Conservation (phyloP, 2,888 invertebrate genomes). For the Phalera bucephala region DNA sequence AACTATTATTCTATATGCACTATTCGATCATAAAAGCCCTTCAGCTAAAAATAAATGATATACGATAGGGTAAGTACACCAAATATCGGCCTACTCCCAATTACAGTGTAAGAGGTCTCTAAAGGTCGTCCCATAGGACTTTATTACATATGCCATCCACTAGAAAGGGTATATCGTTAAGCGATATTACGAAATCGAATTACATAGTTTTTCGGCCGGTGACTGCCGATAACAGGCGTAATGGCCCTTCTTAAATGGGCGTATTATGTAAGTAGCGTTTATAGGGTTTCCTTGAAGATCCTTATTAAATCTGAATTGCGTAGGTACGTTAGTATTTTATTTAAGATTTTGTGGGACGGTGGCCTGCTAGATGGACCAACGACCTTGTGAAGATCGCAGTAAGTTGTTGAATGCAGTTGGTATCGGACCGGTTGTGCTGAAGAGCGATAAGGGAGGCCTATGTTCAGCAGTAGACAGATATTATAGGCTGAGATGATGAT, state of each 20-base stretch:
- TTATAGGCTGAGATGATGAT: too few species aligned
- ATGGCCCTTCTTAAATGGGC: constrained; percentile 9
- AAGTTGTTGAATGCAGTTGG: too few species aligned
- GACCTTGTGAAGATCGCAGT: too few species aligned
- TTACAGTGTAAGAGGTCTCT: constrained; percentile 31
- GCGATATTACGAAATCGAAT: constrained; percentile 40
- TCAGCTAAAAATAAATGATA: constrained; percentile 37
- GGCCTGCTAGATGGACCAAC: too few species aligned
- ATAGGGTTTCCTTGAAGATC: constrained; percentile 12
- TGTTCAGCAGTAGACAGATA: too few species aligned
- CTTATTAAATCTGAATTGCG: constrained; percentile 15
- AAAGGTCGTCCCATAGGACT: constrained; percentile 36
- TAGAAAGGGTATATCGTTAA: constrained; percentile 38
- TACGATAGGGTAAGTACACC: constrained; percentile 27
- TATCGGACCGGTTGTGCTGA: too few species aligned
- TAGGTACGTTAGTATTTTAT: too few species aligned
- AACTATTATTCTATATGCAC: not conserved
- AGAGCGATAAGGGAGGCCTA: too few species aligned
- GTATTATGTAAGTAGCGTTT: constrained; percentile 14
- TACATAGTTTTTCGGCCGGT: constrained; percentile 38
- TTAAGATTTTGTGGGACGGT: too few species aligned
- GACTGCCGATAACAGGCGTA: constrained; percentile 8
- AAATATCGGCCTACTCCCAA: constrained; percentile 25
- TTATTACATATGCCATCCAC: constrained; percentile 34
- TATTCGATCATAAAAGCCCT: constrained; percentile 17